These are phyloP conservation scores for Cheilosia variabilis DNA, from an alignment of 2,888 invertebrate genomes.

Conservation along the genomic window DNA sequence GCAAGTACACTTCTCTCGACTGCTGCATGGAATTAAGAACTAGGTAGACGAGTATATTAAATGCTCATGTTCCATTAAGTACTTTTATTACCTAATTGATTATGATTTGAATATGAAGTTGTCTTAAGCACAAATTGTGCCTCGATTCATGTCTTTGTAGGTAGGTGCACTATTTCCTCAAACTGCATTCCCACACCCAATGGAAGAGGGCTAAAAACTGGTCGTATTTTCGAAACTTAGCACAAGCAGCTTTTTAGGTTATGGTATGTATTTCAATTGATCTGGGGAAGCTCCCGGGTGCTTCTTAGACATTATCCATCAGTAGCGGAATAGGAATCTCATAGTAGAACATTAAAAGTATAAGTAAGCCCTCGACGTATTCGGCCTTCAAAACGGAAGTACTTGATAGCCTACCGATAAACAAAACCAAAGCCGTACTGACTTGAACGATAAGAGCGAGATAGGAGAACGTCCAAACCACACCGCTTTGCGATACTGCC, in stretches of 20 bases:
- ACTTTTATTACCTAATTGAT: constrained; percentile 55
- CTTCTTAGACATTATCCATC: no score
- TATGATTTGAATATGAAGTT: constrained; percentile 7
- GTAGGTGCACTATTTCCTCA: no score
- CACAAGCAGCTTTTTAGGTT: no score
- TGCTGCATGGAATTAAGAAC: constrained; percentile 13
- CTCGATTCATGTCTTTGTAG: neutral
- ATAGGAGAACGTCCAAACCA: constrained; percentile 4
- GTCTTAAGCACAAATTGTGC: neutral
- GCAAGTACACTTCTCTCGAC: constrained; percentile 37
- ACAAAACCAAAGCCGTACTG: neutral
- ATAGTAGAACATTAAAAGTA: no score
- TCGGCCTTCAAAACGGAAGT: neutral
- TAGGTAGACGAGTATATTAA: constrained; percentile 43
- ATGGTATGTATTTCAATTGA: no score
- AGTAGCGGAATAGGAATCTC: no score
- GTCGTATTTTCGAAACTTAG: no score
- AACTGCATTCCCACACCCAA: no score
- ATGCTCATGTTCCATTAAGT: constrained; percentile 48
- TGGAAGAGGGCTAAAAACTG: no score
- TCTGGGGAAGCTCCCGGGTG: no score
- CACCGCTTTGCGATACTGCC: constrained; percentile 21
- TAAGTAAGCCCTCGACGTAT: no score
- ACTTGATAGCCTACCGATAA: neutral
- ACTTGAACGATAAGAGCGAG: constrained; percentile 20